Base-by-base conservation (phyloP, 2,113 vertebrate genomes). In the Menidia beryllina region DNA sequence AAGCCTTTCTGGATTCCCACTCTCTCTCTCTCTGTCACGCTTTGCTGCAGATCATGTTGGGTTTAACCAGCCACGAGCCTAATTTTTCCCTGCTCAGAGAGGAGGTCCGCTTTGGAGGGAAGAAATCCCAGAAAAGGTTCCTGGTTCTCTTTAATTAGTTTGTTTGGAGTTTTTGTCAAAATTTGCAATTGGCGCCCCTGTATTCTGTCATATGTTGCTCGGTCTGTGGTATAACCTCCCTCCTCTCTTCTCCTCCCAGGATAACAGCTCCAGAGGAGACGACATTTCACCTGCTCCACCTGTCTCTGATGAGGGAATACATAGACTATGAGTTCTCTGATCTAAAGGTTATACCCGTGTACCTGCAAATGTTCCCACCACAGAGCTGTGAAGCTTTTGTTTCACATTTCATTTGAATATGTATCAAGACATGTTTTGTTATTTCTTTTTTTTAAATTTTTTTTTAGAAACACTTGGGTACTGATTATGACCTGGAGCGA, bases 241-340 rank as follows among this genome's bases (percentile, higher is more conserved):
- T 2, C 30, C 1, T 47, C 47, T 54, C 65, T 11, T 45, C 58
- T 7, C 76, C 8, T 84, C 94, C 25, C 77, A 99, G 98, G 90
- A 95, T 95, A 45, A 96, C 96, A 1, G 95, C 98, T 52, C 97
- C 97, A 83, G 98, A 99, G 87, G 98, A 99, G 93, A 99, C 97
- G 0, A 99, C 98, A 0, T 99, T 99, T 93, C 97, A 99, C 88
- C 93, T 99, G 73, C 91, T 99, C 67, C 98, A 99, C 79, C 93
- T 99, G 79, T 99, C 97, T 59, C 92, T 99, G 86, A 97, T 99
- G 97, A 97, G 97, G 91, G 98, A 99, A 77, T 99, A 99, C 92
- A 97, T 99, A 27, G 95, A 98, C 88, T 98, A 99, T 83, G 98
- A 99, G 91, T 99, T 99, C 92, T 97, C 96, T 70, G 86, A 77